phyloP scores from a whole-genome alignment of 2,888 invertebrate species.

The Nycteola revayana region DNA sequence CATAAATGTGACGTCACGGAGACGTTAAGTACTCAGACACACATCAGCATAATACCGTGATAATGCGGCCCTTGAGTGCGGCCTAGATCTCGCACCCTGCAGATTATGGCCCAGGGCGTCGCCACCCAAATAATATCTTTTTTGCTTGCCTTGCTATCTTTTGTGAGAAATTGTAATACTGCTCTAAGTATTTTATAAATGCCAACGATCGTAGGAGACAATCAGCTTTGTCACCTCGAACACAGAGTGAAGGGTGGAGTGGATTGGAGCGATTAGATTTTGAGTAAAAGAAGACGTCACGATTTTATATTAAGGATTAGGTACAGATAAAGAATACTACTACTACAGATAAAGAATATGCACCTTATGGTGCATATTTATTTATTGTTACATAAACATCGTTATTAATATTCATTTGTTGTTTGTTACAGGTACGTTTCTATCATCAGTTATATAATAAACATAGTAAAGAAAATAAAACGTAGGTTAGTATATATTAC shows the following conservation, averaged over 20 bases:
- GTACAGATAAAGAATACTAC: no score
- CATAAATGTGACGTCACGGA: constrained; percentile 53
- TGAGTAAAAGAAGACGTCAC: no score
- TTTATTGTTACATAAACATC: no score
- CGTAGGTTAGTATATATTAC: no score
- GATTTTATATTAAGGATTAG: no score
- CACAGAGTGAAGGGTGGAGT: background rate
- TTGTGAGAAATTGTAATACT: constrained; percentile 48
- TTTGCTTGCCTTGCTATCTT: constrained; percentile 50
- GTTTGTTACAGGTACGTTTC: no score
- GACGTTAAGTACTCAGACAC: constrained; percentile 47
- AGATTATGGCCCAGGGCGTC: constrained; percentile 65
- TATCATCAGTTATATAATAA: no score
- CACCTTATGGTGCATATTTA: no score
- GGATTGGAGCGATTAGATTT: constrained; percentile 1
- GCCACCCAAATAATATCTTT: constrained; percentile 63
- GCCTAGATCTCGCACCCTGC: constrained; percentile 63
- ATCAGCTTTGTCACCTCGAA: constrained; percentile 13
- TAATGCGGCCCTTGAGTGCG: constrained; percentile 72
- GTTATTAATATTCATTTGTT: no score
- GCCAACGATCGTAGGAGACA: constrained; percentile 23
- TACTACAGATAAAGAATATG: no score
- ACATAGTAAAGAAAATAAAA: no score
- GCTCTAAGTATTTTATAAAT: constrained; percentile 27
- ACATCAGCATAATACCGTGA: constrained; percentile 76